These are phyloP conservation scores for Scaptomyza tumidula DNA, from an alignment of 2,888 invertebrate species.

Conservation along the genomic window DNA sequence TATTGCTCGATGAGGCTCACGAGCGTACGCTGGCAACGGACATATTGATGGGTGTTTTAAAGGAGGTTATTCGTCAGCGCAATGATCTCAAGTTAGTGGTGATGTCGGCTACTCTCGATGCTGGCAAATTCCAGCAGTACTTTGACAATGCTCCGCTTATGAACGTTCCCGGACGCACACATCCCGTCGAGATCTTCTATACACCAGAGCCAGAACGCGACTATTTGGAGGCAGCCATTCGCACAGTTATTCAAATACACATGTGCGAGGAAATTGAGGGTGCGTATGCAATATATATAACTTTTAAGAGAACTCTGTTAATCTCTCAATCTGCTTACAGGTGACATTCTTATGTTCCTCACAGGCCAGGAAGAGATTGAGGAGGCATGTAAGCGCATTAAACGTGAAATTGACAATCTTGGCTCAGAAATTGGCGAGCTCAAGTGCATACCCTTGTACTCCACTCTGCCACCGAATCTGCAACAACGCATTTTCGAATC, in stretches of 20 bases:
- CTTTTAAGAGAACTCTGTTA: rapidly evolving
- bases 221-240: slow-evolving; percentile 98
- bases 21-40: slow-evolving; percentile 99
- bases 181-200: slow-evolving; percentile 99
- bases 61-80: slow-evolving; percentile 95
- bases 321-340: slow-evolving; percentile 81
- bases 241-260: slow-evolving; percentile 97
- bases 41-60: slow-evolving; percentile 98
- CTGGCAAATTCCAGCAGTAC: slow-evolving; percentile 99
- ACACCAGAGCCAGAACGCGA: slow-evolving; percentile 99
- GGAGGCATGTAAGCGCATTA: slow-evolving; percentile 98
- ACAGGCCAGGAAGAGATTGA: slow-evolving; percentile 98
- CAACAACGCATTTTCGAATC: slow-evolving; percentile 99
- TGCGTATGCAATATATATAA: slow-evolving; percentile 4
- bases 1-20: slow-evolving; percentile 98
- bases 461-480: slow-evolving; percentile 97
- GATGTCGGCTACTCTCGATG: slow-evolving; percentile 99
- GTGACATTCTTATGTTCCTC: slow-evolving; percentile 96
- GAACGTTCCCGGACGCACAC: slow-evolving; percentile 98
- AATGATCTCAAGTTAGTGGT: slow-evolving; percentile 97
- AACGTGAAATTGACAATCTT: slow-evolving; percentile 97
- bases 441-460: slow-evolving; percentile 99
- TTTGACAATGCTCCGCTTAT: slow-evolving; percentile 99
- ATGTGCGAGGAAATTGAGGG: slow-evolving; percentile 94
- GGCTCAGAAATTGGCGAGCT: slow-evolving; percentile 98